Percentiles rank a stretch among this genome's conserved stretches.
These are phyloP conservation scores for Nothoprocta perdicaria DNA, from an alignment of 2,113 vertebrate genomes.

Conservation along the genomic window DNA sequence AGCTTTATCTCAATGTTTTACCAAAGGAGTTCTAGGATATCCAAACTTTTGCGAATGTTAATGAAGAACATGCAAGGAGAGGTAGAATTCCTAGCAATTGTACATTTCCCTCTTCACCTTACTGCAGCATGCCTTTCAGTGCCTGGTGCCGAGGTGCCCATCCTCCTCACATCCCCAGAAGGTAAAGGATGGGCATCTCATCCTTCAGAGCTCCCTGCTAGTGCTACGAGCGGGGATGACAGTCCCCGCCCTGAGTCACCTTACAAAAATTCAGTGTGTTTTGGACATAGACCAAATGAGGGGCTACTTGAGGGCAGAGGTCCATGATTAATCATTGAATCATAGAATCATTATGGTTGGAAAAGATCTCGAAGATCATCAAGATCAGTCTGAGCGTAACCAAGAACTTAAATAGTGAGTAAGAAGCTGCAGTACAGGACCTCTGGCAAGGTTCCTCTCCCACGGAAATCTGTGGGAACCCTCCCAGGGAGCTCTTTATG, in stretches of 20 bases:
- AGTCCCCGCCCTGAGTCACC: not conserved
- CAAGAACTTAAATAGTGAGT: not conserved
- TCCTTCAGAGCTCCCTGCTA: rapidly evolving
- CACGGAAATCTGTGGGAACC: not conserved
- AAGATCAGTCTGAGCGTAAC: not conserved
- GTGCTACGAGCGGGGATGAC: not conserved
- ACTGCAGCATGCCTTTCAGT: not conserved
- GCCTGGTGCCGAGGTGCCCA: not conserved
- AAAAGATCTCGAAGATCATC: no score
- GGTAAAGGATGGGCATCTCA: no score
- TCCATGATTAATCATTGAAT: not conserved
- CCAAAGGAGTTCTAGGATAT: not conserved
- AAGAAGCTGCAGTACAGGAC: not conserved
- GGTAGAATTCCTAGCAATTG: not conserved
- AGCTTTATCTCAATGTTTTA: not conserved
- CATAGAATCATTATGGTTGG: no score
- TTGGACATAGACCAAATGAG: rapidly evolving
- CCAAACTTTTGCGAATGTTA: not conserved
- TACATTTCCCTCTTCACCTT: rapidly evolving
- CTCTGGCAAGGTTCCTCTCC: not conserved
- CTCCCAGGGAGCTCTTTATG: not conserved
- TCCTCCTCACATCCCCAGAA: rapidly evolving
- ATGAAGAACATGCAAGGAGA: not conserved
- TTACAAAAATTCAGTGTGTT: not conserved
- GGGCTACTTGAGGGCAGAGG: not conserved